Evolutionary conservation across 2,797 vertebrate species (phyloP).

Genomic region (Danio albolineatus): DNA sequence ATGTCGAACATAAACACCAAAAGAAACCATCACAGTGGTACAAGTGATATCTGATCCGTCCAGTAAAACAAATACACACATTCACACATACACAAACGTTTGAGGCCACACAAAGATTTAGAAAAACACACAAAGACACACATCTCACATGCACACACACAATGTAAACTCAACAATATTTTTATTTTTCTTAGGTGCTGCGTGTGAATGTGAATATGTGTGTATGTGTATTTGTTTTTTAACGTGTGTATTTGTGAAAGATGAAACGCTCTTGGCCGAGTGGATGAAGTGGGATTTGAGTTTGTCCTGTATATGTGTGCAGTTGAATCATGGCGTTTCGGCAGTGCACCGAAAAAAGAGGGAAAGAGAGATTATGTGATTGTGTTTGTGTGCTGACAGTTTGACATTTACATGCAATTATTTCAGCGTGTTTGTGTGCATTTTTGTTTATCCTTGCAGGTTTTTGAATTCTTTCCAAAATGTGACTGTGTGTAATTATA

Average conservation of each 20-base stretch:
- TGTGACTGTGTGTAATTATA: conserved; percentile 4
- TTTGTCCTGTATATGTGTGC: conserved; percentile 21
- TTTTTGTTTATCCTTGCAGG: background rate
- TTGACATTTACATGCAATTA: background rate
- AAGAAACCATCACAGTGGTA: background rate
- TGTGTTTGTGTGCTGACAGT: conserved; percentile 14
- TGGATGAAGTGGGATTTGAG: conserved; percentile 6
- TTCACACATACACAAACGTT: conserved; percentile 4
- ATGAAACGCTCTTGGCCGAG: conserved; percentile 12
- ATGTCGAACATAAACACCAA: background rate
- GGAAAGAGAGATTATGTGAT: background rate
- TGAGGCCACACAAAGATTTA: conserved; percentile 34
- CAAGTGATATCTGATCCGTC: background rate
- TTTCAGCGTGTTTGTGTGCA: background rate
- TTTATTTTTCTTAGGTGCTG: background rate
- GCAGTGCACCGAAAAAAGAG: background rate
- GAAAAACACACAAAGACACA: conserved; percentile 11
- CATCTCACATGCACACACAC: conserved; percentile 7
- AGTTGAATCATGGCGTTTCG: conserved; percentile 29
- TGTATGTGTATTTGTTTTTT: conserved; percentile 22
- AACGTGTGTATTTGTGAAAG: conserved; percentile 38
- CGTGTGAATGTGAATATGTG: conserved; percentile 13
- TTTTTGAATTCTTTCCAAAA: conserved; percentile 1
- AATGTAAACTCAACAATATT: background rate
- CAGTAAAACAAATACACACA: conserved; percentile 43